These are phyloP conservation scores for Antheraea mylitta DNA, from an alignment of 1,140 invertebrate genomes.

Conservation along the genomic window DNA sequence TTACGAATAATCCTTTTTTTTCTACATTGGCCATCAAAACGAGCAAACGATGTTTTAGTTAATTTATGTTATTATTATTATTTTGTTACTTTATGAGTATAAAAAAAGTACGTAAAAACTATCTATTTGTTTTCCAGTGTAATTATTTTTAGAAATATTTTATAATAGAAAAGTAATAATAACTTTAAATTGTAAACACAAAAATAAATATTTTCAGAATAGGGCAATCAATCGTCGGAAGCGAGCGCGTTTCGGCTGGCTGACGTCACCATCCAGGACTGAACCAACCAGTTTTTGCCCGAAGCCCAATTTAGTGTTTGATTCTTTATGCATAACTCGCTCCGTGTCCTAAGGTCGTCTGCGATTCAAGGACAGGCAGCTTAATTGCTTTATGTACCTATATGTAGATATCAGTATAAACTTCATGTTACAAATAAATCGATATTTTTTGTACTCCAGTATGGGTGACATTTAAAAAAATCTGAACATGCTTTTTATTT, in stretches of 20 bases:
- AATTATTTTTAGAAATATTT: too few relatives aligned
- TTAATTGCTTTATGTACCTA: slow-evolving; percentile 22
- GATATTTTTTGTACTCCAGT: neutral
- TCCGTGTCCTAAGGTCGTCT: slow-evolving; percentile 38
- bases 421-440: neutral
- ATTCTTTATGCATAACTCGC: slow-evolving; percentile 48
- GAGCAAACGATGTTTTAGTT: too few relatives aligned
- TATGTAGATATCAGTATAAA: neutral
- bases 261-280: slow-evolving; percentile 35
- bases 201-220: slow-evolving; percentile 11
- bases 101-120: too few relatives aligned
- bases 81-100: too few relatives aligned
- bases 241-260: slow-evolving; percentile 22
- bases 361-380: slow-evolving; percentile 34
- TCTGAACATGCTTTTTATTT: neutral
- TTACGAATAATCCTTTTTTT: too few relatives aligned
- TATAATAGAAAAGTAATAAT: too few relatives aligned
- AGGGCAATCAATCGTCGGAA: slow-evolving; percentile 24
- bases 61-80: too few relatives aligned
- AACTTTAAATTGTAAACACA: neutral
- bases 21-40: too few relatives aligned
- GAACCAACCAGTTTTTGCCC: slow-evolving; percentile 37
- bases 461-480: neutral
- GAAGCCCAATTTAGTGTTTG: slow-evolving; percentile 41
- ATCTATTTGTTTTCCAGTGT: too few relatives aligned